Percentiles rank a stretch among this genome's conserved stretches.
Conservation (phyloP, 2,113 vertebrate genomes). For the Anseranas semipalmata region DNA sequence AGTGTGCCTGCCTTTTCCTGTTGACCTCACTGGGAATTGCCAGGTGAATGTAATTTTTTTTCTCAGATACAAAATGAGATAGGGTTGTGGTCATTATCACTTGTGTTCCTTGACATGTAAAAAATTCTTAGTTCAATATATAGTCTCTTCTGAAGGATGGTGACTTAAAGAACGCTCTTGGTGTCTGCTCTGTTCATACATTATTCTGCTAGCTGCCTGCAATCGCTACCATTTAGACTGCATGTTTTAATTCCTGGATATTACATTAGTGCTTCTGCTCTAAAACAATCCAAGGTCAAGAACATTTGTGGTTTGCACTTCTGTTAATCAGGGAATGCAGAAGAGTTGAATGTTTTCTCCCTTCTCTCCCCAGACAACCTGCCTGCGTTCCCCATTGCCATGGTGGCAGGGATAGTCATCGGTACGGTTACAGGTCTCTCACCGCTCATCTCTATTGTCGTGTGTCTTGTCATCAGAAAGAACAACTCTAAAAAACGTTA, state of each 20-base stretch:
- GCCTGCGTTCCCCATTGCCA: conserved; percentile 70
- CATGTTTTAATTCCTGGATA: background rate
- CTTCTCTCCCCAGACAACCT: conserved; percentile 74
- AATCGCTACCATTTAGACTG: background rate
- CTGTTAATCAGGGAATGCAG: conserved; percentile 6
- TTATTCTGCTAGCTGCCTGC: background rate
- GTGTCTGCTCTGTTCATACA: rapidly evolving
- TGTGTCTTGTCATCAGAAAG: conserved; percentile 84
- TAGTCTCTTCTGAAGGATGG: background rate
- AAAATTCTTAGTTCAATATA: background rate
- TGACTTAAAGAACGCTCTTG: background rate
- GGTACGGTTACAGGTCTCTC: conserved; percentile 82
- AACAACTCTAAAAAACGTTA: conserved; percentile 85
- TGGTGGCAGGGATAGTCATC: conserved; percentile 84
- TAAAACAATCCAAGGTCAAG: background rate
- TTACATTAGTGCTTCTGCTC: background rate
- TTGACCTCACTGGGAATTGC: background rate
- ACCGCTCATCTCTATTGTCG: conserved; percentile 79
- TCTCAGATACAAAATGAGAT: background rate
- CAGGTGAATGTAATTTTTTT: background rate
- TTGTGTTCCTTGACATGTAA: background rate
- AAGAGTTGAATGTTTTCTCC: conserved; percentile 57
- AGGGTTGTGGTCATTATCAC: background rate
- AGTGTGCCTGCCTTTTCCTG: background rate
- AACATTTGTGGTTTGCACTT: conserved; percentile 18